phyloP scores from a whole-genome alignment of 2,888 invertebrate genomes.

The Cerastis rubricosa region DNA sequence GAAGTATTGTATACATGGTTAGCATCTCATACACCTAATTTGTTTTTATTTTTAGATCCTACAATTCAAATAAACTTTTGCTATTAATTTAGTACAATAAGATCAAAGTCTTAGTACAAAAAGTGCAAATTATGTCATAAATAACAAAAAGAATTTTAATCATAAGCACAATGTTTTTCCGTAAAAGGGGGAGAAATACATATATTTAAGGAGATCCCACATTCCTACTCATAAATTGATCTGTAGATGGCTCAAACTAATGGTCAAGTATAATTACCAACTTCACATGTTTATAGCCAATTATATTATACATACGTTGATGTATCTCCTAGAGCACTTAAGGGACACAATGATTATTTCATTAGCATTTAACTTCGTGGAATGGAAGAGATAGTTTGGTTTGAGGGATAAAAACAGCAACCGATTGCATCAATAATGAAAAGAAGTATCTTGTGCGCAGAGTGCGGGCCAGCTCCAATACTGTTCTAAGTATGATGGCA shows the following conservation, averaged over 20 bases:
- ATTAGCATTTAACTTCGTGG: conserved; percentile 13
- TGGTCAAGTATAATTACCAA: conserved; percentile 48
- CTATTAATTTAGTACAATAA: not conserved
- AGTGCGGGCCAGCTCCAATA: not conserved
- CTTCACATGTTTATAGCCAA: conserved; percentile 55
- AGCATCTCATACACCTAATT: not conserved
- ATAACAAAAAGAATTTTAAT: conserved; percentile 29
- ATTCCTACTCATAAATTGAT: conserved; percentile 54
- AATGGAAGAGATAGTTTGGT: not conserved
- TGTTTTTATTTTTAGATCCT: not conserved
- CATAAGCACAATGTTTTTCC: conserved; percentile 14
- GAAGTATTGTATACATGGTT: not conserved
- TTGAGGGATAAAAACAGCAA: not conserved
- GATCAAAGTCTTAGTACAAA: not conserved
- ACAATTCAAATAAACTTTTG: not conserved
- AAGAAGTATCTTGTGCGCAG: not conserved
- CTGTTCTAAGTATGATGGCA: not conserved
- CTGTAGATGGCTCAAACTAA: conserved; percentile 42
- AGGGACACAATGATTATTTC: conserved; percentile 9
- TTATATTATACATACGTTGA: conserved; percentile 43
- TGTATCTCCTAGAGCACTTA: conserved; percentile 22
- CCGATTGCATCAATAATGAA: too few relatives aligned
- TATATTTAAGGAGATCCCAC: conserved; percentile 42
- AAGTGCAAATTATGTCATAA: conserved; percentile 24
- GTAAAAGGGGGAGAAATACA: conserved; percentile 26